These are phyloP conservation scores for Euplexia lucipara DNA, from an alignment of 2,888 invertebrate genomes.

Conservation along the genomic window DNA sequence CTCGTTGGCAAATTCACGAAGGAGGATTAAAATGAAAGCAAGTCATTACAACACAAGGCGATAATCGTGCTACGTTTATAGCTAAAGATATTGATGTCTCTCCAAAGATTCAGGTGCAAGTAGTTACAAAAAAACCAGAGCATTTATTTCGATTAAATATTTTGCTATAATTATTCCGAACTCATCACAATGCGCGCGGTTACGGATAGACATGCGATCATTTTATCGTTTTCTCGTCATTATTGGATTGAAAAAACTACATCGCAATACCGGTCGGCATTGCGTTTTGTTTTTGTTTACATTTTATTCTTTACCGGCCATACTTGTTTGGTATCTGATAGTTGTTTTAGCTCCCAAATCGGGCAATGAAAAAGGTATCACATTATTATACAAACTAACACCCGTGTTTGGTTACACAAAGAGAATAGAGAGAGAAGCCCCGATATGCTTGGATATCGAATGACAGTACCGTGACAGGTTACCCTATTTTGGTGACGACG, in stretches of 20 bases:
- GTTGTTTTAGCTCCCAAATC: slow-evolving; percentile 42
- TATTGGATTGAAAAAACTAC: slow-evolving; percentile 43
- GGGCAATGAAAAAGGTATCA: slow-evolving; percentile 41
- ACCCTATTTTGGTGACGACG: slow-evolving; percentile 63
- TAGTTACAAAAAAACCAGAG: slow-evolving; percentile 19
- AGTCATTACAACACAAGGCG: neutral
- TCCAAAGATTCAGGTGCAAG: neutral
- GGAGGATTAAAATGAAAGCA: neutral
- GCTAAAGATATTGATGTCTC: slow-evolving; percentile 1
- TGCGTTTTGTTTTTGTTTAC: slow-evolving; percentile 56
- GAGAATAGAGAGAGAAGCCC: slow-evolving; percentile 66
- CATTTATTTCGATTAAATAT: slow-evolving; percentile 14
- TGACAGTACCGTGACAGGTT: slow-evolving; percentile 68
- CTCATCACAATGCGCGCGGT: slow-evolving; percentile 31
- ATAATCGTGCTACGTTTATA: slow-evolving; percentile 1
- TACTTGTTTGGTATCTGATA: slow-evolving; percentile 52
- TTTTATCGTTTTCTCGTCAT: slow-evolving; percentile 45
- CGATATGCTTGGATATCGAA: slow-evolving; percentile 70
- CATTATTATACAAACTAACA: slow-evolving; percentile 49
- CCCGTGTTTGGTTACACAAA: slow-evolving; percentile 52
- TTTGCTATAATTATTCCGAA: slow-evolving; percentile 29
- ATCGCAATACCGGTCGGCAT: slow-evolving; percentile 46
- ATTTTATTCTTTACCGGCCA: slow-evolving; percentile 42
- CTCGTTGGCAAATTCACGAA: slow-evolving; percentile 1
- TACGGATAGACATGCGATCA: slow-evolving; percentile 41